Conservation (phyloP, 1,140 invertebrate genomes). For the Coptotermes formosanus region DNA sequence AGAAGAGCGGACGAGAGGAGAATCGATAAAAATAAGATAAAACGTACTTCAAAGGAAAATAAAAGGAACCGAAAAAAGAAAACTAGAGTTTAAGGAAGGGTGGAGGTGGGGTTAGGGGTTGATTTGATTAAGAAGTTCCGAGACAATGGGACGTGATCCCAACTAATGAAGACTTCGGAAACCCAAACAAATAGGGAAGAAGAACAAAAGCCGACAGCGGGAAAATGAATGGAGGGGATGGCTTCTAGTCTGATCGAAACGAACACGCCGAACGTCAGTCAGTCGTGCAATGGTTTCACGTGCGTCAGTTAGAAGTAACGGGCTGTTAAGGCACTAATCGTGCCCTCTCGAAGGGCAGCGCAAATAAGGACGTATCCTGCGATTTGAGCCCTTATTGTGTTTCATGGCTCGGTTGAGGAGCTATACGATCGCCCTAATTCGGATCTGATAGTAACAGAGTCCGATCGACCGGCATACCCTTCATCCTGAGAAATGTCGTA, state of each 20-base stretch:
- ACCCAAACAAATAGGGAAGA: neutral
- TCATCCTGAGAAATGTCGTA: too few relatives aligned
- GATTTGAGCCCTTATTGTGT: too few relatives aligned
- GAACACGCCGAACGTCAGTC: neutral
- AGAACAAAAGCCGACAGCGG: conserved; percentile 10
- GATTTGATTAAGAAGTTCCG: conserved; percentile 12
- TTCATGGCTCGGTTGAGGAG: too few relatives aligned
- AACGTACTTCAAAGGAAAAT: neutral
- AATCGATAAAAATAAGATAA: neutral
- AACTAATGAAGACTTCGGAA: conserved; percentile 3
- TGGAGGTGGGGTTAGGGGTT: neutral
- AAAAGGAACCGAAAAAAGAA: neutral
- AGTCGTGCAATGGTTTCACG: neutral
- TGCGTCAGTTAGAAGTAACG: neutral
- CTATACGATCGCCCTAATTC: too few relatives aligned
- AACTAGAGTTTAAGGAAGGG: neutral
- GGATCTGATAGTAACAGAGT: too few relatives aligned
- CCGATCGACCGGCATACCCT: too few relatives aligned
- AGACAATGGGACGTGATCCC: neutral
- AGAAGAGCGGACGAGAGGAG: too few relatives aligned
- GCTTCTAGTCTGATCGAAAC: neutral
- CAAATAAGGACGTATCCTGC: too few relatives aligned
- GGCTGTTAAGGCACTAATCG: neutral
- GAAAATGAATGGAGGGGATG: neutral
- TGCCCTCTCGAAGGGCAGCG: too few relatives aligned